Base-by-base conservation (phyloP, 2,888 invertebrate genomes). In the Fragum fragum region DNA sequence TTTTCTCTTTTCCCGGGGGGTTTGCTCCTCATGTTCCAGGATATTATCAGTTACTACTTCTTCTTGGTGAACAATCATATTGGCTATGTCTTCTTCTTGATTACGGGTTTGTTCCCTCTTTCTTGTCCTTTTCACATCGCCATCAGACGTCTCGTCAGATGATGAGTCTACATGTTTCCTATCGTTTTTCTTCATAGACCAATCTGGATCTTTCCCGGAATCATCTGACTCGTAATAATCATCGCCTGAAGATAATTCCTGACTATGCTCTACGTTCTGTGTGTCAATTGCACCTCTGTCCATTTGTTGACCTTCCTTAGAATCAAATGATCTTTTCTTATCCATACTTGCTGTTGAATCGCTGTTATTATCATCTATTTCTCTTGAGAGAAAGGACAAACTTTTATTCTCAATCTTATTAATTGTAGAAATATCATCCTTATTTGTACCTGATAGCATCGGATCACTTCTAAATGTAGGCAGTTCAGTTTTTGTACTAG, bases 211-310 rank as follows among this genome's bases (percentile, higher is more conserved):
- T 14, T 72, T 66, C 26, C 63, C 66, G 7, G 16, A 42, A 11
- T 11, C 77, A 72, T 77, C 28, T 66, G 42, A 1, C 71, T 36
- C 23, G 23, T 61, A 21, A 72, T 72, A 14, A 36, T 72, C 16
- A 29, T 16, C 7, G 63, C 63, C 36, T 47, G 70, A 3, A 14
- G 28, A 70, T 70, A 76, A n/a, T 2, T 73, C 3, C 42, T 23
- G 57, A 11, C 11, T 16, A 7, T 42, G 11, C 16, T 42, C 42
- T 42, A 11, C 11, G 42, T 42, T 16, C 42, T 42, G 7, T 42
- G 7, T 16, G 16, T 42, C 11, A 42, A 11, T 16, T 42, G 16
- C 42, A 11, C 42, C 42, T 42, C 42, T 42, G 42, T 42, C 42
- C 16, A 42, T 42, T 11, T 42, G 16, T 42, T 16, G 42, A 16